Conservation (phyloP, 2,888 invertebrate species). For the Tenthredo mesomela region DNA sequence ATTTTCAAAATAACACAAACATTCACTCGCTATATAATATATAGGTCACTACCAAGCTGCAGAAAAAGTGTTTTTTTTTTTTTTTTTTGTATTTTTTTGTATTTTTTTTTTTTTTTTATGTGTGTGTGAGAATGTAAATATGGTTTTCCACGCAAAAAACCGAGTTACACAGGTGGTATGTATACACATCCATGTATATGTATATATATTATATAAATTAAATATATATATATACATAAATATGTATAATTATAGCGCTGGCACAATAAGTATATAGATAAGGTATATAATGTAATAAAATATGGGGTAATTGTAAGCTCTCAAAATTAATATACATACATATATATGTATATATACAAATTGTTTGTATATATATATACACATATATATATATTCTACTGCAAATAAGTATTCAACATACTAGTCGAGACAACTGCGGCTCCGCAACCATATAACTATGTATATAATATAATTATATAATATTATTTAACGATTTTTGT, state of each 20-base stretch:
- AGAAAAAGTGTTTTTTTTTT: conserved; percentile 57
- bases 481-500: not conserved
- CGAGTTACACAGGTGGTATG: conserved; percentile 62
- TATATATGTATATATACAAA: conserved; percentile 57
- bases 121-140: not conserved
- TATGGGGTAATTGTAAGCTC: conserved; percentile 29
- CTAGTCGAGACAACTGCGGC: conserved; percentile 74
- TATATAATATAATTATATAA: not conserved
- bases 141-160: conserved; percentile 62
- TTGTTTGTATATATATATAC: conserved; percentile 52
- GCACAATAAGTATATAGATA: conserved; percentile 24
- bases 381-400: conserved; percentile 75
- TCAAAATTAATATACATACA: conserved; percentile 59
- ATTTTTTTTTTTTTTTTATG: not conserved
- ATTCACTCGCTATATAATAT: conserved; percentile 71
- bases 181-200: conserved; percentile 54
- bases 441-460: conserved; percentile 78
- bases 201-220: not conserved
- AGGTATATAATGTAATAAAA: conserved; percentile 28
- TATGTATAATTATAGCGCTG: conserved; percentile 18
- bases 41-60: conserved; percentile 56
- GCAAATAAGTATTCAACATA: conserved; percentile 77
- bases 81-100: conserved; percentile 2
- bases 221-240: not conserved
- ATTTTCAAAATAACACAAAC: conserved; percentile 70